Conservation (phyloP, 1,140 invertebrate species). For the Archivesica marissinica region DNA sequence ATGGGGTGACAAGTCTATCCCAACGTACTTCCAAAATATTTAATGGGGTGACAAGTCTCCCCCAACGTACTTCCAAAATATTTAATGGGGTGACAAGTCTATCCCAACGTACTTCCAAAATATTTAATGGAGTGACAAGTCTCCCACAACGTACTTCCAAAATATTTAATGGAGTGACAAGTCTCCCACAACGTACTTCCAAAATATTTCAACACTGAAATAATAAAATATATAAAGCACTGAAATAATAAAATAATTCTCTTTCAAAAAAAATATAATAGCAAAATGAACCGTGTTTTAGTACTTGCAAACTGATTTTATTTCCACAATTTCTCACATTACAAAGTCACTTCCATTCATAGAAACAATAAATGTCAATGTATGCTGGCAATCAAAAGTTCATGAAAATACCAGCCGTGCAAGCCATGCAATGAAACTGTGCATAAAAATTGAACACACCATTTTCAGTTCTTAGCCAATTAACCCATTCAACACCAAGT, state of each 20-base stretch:
- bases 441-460: neutral
- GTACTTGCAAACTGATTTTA: neutral
- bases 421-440: neutral
- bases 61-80: too few species aligned
- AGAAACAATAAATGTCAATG: neutral
- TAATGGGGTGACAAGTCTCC: too few species aligned
- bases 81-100: too few species aligned
- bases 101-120: too few species aligned
- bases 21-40: too few species aligned
- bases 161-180: too few species aligned
- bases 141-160: too few species aligned
- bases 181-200: too few species aligned
- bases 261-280: neutral
- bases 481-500: neutral
- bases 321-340: slow-evolving; percentile 16
- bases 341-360: neutral
- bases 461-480: neutral
- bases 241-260: neutral
- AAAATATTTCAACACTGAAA: neutral
- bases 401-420: neutral
- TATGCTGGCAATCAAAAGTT: neutral
- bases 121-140: too few species aligned
- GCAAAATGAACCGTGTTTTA: neutral
- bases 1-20: too few species aligned
- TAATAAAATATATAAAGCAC: neutral